These are phyloP conservation scores for Tapirus indicus DNA, from an alignment of 2,797 vertebrate genomes.

Conservation along the genomic window DNA sequence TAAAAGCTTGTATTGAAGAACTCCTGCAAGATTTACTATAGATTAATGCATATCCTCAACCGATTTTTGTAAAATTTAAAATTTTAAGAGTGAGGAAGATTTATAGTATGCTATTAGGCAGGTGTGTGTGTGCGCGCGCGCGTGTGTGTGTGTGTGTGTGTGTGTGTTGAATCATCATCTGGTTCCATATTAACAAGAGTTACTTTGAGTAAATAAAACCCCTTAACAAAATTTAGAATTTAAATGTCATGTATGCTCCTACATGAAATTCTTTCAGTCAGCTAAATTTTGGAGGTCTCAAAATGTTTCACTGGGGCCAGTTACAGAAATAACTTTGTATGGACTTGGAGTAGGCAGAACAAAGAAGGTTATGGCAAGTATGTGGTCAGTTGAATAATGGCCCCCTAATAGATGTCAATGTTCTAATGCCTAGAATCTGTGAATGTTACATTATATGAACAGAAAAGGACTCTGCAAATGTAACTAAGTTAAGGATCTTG, in stretches of 20 bases:
- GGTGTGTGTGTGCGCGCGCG: background rate
- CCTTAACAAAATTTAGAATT: slow-evolving; percentile 34
- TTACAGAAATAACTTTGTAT: background rate
- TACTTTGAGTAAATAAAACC: background rate
- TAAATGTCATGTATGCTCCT: background rate
- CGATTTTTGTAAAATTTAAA: slow-evolving; percentile 23
- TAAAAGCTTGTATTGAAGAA: slow-evolving; percentile 11
- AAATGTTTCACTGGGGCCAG: background rate
- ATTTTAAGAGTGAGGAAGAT: background rate
- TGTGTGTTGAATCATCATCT: background rate
- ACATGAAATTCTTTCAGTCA: slow-evolving; percentile 13
- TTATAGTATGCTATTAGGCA: background rate
- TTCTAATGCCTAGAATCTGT: background rate
- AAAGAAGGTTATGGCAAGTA: background rate
- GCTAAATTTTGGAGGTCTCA: background rate
- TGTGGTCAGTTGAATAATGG: background rate
- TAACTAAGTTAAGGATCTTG: background rate
- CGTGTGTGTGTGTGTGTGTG: background rate
- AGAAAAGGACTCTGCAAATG: background rate
- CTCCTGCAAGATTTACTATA: background rate
- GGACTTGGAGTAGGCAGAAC: background rate
- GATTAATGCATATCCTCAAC: background rate
- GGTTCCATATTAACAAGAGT: background rate
- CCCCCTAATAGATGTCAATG: background rate
- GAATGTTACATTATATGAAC: background rate